Evolutionary conservation across 2,888 invertebrate species (phyloP), one percentile per base, ranked within the genome.

Genomic region (Pristionchus entomophagus): DNA sequence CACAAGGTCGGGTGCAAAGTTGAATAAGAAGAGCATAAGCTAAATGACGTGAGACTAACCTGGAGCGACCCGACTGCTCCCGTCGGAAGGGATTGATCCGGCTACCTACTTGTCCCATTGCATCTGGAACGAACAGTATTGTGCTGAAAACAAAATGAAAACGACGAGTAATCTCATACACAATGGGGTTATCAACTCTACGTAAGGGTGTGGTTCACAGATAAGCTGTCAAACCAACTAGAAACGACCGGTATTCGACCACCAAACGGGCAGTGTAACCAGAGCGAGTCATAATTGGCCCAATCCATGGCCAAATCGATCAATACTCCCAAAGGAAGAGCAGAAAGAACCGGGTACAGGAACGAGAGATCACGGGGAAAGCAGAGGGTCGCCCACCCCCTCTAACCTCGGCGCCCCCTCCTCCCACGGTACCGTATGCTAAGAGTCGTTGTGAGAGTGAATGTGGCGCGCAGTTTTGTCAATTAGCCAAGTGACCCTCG

Each of bases 81-180:
- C 73, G 73, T 10, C 22, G 1, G 45, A 73, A 73, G 0, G 73
- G 38, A 73, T 73, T 73, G 41, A 73, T 22, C 32, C 73, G 41
- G 73, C 73, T 73, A 45, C 73, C 41, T 73, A 73, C 73, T 73
- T 73, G 73, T n/a, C 73, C 73, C 73, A 73, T 73, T 73, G 73
- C 73, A 73, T 73, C 73, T 73, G 41, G 12, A 73, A 41, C 19
- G n/a, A 17, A 5, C 8, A 38, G 6, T 2, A 38, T 69, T 17
- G 4, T 69, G 0, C 35, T 8, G 3, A n/a, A 69, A 59, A 59
- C 59, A 19, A 59, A 6, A 12, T 1, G 6, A n/a, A n/a, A 59
- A 59, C 32, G 32, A 29, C 59, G 14, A 0, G 14, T 29, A 59
- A 59, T 1, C 14, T 26, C 12, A 29, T 3, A 10, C 12, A 59